Conservation (phyloP, 2,888 invertebrate species). For the Cheilosia soror region DNA sequence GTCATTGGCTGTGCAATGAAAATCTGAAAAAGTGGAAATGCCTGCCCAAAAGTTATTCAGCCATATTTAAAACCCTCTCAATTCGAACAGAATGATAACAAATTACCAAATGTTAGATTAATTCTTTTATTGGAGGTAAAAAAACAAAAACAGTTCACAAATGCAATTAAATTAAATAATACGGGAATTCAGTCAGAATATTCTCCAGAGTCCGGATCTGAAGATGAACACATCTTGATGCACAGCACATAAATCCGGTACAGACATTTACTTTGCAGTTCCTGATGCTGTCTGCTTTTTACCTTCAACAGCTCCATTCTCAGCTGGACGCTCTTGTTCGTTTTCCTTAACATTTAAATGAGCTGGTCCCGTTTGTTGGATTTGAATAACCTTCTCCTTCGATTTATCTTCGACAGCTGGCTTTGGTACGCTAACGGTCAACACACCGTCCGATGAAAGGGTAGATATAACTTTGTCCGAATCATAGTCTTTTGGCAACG, state of each 20-base stretch:
- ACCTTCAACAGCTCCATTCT: conserved; percentile 11
- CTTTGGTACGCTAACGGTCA: conserved; percentile 89
- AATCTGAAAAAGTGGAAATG: no score
- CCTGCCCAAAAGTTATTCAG: no score
- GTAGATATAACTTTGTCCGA: conserved; percentile 89
- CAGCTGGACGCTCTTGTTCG: conserved; percentile 14
- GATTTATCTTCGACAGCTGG: conserved; percentile 74
- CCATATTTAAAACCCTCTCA: no score
- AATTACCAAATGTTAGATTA: no score
- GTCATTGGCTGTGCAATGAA: no score
- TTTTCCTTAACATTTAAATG: conserved; percentile 68
- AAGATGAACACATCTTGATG: neutral
- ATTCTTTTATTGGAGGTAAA: neutral
- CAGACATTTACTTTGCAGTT: conserved; percentile 14
- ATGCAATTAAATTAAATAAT: neutral
- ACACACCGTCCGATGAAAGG: conserved; percentile 91
- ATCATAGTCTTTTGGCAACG: conserved; percentile 88
- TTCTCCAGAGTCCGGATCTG: neutral
- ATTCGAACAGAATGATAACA: no score
- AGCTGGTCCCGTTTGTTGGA: conserved; percentile 85
- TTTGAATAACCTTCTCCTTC: conserved; percentile 85
- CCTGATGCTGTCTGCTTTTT: conserved; percentile 12
- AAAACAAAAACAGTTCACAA: conserved; percentile 2
- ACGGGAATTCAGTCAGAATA: conserved; percentile 24
- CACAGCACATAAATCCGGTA: neutral